phyloP scores from a whole-genome alignment of 2,797 vertebrate genomes.

The Sebastes flavidus region DNA sequence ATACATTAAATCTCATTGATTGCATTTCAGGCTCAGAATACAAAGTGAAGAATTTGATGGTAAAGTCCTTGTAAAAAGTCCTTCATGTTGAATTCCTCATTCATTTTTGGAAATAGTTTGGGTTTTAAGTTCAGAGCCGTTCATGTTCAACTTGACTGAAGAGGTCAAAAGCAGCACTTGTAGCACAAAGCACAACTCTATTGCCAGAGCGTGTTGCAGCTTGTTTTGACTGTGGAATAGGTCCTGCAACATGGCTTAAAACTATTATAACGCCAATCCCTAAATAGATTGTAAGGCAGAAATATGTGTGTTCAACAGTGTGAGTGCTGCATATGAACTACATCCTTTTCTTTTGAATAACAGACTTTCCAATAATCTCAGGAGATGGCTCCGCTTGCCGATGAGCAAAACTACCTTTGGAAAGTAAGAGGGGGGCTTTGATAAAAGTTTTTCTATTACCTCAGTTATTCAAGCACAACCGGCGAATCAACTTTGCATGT shows the following conservation, averaged over 20 bases:
- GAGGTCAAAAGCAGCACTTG: background rate
- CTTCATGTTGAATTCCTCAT: background rate
- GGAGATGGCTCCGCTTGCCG: conserved; percentile 47
- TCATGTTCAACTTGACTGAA: background rate
- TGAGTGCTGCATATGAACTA: conserved; percentile 33
- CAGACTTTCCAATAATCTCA: conserved; percentile 46
- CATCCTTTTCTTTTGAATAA: conserved; percentile 29
- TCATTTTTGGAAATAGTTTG: background rate
- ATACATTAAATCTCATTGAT: background rate
- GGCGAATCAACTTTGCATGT: conserved; percentile 61
- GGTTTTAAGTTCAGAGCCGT: background rate
- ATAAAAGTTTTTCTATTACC: conserved; percentile 75
- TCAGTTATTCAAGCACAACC: conserved; percentile 68
- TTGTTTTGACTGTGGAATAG: conserved; percentile 6
- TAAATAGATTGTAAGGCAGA: background rate
- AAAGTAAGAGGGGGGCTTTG: conserved; percentile 52
- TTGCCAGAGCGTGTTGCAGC: background rate
- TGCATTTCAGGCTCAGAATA: background rate
- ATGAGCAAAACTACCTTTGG: conserved; percentile 53
- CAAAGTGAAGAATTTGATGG: no score
- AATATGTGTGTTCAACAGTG: conserved; percentile 11
- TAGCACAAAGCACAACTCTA: background rate
- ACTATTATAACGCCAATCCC: background rate
- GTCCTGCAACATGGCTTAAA: background rate
- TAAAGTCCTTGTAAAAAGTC: background rate